A percentile compares a stretch with the other conserved stretches of the same genome.
phyloP scores from a whole-genome alignment of 1,140 invertebrate species.

The Pomacea maculata region DNA sequence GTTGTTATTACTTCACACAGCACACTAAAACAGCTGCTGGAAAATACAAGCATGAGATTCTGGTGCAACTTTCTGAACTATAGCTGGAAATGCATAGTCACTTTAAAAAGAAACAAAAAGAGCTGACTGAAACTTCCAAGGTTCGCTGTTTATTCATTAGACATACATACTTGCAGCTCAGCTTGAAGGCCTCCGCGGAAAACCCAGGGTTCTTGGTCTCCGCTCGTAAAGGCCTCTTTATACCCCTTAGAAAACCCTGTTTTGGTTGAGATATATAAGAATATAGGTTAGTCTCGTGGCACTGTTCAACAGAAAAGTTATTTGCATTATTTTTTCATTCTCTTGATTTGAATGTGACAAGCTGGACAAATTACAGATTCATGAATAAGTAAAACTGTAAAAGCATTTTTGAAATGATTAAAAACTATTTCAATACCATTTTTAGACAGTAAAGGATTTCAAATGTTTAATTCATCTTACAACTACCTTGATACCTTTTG shows the following conservation, averaged over 20 bases:
- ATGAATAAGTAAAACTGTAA: too few relatives aligned
- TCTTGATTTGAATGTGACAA: neutral
- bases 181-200: constrained; percentile 93
- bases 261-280: constrained; percentile 8
- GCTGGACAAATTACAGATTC: too few relatives aligned
- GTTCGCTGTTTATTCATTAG: too few relatives aligned
- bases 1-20: too few relatives aligned
- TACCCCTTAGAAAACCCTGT: constrained; percentile 95
- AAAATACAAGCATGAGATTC: neutral
- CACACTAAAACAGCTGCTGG: too few relatives aligned
- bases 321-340: constrained; percentile 2
- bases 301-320: neutral
- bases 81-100: neutral
- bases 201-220: constrained; percentile 96
- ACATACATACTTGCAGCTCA: constrained; percentile 75
- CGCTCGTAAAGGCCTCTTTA: constrained; percentile 95
- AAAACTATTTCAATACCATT: too few relatives aligned
- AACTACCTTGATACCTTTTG: too few relatives aligned
- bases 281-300: neutral
- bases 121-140: too few relatives aligned
- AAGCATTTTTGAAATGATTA: too few relatives aligned
- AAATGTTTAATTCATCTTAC: too few relatives aligned
- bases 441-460: too few relatives aligned
- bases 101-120: neutral
- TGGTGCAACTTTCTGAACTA: constrained; percentile 5